Evolutionary conservation across 2,113 vertebrate genomes (phyloP), one percentile per base, ranked within the genome.

Genomic region (Mormyrus iriodes): DNA sequence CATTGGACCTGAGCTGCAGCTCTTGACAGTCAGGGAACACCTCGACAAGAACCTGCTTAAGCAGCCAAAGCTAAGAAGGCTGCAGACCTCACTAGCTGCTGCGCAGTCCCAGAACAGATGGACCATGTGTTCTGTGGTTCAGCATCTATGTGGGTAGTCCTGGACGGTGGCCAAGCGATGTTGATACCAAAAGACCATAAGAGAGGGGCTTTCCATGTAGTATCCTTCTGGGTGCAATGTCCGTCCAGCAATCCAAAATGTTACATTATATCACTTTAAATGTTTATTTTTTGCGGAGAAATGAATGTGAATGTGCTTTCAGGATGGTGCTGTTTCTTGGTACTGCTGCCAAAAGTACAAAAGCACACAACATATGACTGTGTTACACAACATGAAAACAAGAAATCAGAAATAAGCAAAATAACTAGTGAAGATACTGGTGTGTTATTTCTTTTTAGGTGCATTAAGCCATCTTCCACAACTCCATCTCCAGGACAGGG

Each of bases 71-170:
- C 73, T 39, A 48, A 48, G 42, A 46, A 84, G 82, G 82, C 44
- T 8, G 0, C 44, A 10, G 82, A 44, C 82, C 82, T n/a, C 35
- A n/a, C 21, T 84, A 48, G 44, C 44, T 19, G 0, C 82, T n/a
- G 44, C 48, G 82, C 82, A 84, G 42, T 84, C 82, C 82, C 44
- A 84, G 44, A 84, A 84, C 82, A 84, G 82, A 84, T 84, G 82
- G 82, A 12, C 44, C 24, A 48, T 48, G 44, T 48, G 42, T 3
- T 83, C 42, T 46, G 39, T 10, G 82, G 19, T 84, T 84, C 44
- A 0, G 82, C 82, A 84, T 84, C 82, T 42, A n/a, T 84, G 82
- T 84, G 82, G 82, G 82, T 48, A 84, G 79, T 48, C 44, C 44
- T 84, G 82, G 44, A 48, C 21, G 21, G 82, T 39, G 9, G 82